Evolutionary conservation across 2,113 vertebrate genomes (phyloP).

Genomic region (Brachyhypopomus occidentalis): DNA sequence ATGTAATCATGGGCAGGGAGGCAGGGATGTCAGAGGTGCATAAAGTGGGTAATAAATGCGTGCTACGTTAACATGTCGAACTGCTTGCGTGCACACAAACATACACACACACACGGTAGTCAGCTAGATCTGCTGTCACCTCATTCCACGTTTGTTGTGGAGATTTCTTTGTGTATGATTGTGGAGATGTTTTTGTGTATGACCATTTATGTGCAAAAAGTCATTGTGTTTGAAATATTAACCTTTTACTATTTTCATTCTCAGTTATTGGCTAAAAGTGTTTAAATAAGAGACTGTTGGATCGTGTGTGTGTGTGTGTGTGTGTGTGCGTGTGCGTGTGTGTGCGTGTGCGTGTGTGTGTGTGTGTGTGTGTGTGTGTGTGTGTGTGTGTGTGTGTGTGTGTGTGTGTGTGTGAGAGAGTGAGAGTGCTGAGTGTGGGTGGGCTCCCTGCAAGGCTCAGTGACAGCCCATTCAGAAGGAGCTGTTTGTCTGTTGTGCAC

Average conservation of each 20-base stretch:
- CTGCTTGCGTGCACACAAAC: background rate
- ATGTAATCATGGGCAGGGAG: conserved; percentile 40
- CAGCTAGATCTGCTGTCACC: conserved; percentile 74
- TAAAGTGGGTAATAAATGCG: conserved; percentile 47
- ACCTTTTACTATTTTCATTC: too few species aligned
- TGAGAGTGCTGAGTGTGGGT: conserved; percentile 56
- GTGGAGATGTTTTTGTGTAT: background rate
- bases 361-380: too few species aligned
- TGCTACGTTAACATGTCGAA: conserved; percentile 44
- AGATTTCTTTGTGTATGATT: background rate
- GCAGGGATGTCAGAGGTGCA: conserved; percentile 37
- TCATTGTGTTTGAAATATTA: too few species aligned
- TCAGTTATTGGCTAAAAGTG: background rate
- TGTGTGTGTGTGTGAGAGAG: background rate
- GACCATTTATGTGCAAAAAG: background rate
- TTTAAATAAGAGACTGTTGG: background rate
- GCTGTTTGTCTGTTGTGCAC: background rate
- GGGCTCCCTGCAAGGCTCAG: conserved; percentile 56
- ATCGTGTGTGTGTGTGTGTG: too few species aligned
- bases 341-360: too few species aligned
- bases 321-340: too few species aligned
- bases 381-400: background rate
- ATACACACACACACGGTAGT: conserved; percentile 62
- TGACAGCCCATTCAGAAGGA: conserved; percentile 11
- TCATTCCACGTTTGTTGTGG: too few species aligned